A percentile compares a stretch with the other conserved stretches of the same genome.
Evolutionary conservation across 2,797 vertebrate species (phyloP).

Genomic region (Scolopax rusticola): DNA sequence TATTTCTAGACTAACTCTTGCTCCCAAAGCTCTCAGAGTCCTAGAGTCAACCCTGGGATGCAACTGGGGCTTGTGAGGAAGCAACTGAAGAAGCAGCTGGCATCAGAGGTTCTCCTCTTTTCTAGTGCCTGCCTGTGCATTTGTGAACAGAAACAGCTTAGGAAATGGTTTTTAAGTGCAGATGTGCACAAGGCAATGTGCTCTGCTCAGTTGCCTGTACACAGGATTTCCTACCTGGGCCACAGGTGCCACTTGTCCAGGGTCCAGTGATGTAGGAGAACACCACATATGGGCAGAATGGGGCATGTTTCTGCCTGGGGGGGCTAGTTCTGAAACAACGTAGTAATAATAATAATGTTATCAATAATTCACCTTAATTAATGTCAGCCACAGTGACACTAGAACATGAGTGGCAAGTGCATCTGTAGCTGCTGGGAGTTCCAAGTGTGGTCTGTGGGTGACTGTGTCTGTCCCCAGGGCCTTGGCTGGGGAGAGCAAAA

Average conservation of each 20-base stretch:
- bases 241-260: neutral
- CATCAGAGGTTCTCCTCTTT: neutral
- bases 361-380: neutral
- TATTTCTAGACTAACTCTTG: neutral
- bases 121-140: too few species aligned
- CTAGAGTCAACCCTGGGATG: neutral
- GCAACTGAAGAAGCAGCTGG: neutral
- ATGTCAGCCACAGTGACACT: neutral
- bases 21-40: neutral
- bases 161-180: neutral
- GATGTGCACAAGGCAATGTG: too few species aligned
- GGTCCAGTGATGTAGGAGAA: neutral
- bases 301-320: neutral
- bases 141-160: neutral
- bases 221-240: neutral
- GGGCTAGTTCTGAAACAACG: neutral
- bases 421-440: neutral
- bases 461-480: neutral
- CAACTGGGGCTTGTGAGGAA: neutral
- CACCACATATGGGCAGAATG: neutral
- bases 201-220: rapidly evolving
- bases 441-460: neutral
- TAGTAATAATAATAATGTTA: neutral
- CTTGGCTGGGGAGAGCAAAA: neutral
- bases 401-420: neutral